Evolutionary conservation across 2,888 invertebrate genomes (phyloP), one percentile per base, ranked within the genome.

Genomic region (Caenorhabditis drosophilae): DNA sequence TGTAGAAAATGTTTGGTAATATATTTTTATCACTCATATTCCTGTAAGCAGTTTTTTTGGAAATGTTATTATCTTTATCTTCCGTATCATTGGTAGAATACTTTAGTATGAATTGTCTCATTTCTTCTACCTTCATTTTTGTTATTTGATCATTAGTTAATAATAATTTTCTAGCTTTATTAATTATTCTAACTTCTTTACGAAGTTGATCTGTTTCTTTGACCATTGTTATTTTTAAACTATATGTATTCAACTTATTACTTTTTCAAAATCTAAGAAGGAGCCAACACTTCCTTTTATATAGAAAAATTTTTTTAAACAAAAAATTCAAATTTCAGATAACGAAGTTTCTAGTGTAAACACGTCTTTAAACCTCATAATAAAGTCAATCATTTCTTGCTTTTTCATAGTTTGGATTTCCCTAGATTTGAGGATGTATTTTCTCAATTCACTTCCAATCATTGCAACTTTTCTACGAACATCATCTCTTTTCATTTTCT

Each of bases 71-170:
- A n/a, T n/a, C n/a, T n/a, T n/a, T n/a, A n/a, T n/a, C n/a, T n/a
- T n/a, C n/a, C n/a, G n/a, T n/a, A n/a, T n/a, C n/a, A n/a, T n/a
- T n/a, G n/a, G n/a, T n/a, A n/a, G n/a, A n/a, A n/a, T n/a, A n/a
- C n/a, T n/a, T n/a, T n/a, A n/a, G n/a, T n/a, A 16, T 96, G 88
- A 78, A 38, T 45, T 18, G 20, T 42, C 40, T 41, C 11, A 38
- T 41, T 48, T 27, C 22, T 4, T 34, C 25, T 6, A 6, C 38
- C n/a, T 48, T 27, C 58, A 54, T 58, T 45, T 50, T 50, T 50
- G 49, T 50, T 45, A 50, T 50, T 50, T 50, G 50, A 50, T 47
- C 50, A 50, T 50, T 45, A 50, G 49, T 47, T 16, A 47, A 20
- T 48, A 38, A 15, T 26, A 52, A 52, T 47, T 48, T 52, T 25